These are phyloP conservation scores for Cylloceria caligata DNA, from an alignment of 2,888 invertebrate genomes.

Conservation along the genomic window DNA sequence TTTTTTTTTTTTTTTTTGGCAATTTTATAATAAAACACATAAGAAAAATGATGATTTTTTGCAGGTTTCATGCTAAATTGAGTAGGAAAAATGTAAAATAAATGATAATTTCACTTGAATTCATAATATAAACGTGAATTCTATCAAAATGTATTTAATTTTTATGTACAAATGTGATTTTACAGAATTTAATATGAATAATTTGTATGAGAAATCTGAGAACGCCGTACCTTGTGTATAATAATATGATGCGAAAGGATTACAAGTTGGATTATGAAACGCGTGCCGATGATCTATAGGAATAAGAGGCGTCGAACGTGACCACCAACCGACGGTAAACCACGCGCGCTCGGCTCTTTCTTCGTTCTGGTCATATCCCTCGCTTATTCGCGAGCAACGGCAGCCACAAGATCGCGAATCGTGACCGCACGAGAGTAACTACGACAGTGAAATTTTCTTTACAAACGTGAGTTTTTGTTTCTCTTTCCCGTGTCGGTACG, in stretches of 20 bases:
- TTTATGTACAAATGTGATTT: constrained; percentile 4
- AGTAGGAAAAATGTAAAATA: neutral
- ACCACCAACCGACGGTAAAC: constrained; percentile 39
- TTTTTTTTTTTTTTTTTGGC: neutral
- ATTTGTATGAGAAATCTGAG: neutral
- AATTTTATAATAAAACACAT: too few relatives aligned
- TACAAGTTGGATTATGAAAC: constrained; percentile 30
- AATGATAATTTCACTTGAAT: neutral
- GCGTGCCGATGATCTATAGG: constrained; percentile 62
- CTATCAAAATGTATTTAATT: too few relatives aligned
- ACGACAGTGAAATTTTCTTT: constrained; percentile 61
- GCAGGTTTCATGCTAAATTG: too few relatives aligned
- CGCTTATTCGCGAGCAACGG: constrained; percentile 7
- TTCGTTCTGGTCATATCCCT: neutral
- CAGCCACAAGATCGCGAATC: constrained; percentile 65
- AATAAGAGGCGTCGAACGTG: constrained; percentile 59
- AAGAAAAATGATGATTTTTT: too few relatives aligned
- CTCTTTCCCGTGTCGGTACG: constrained; percentile 60
- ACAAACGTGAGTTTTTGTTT: constrained; percentile 67
- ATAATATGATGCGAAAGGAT: constrained; percentile 45
- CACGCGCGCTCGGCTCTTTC: constrained; percentile 18
- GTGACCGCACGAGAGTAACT: constrained; percentile 53
- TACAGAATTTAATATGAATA: constrained; percentile 17
- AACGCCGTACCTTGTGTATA: constrained; percentile 23
- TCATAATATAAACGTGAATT: neutral